Evolutionary conservation across 2,797 vertebrate species (phyloP).

Genomic region (Hybognathus amarus): DNA sequence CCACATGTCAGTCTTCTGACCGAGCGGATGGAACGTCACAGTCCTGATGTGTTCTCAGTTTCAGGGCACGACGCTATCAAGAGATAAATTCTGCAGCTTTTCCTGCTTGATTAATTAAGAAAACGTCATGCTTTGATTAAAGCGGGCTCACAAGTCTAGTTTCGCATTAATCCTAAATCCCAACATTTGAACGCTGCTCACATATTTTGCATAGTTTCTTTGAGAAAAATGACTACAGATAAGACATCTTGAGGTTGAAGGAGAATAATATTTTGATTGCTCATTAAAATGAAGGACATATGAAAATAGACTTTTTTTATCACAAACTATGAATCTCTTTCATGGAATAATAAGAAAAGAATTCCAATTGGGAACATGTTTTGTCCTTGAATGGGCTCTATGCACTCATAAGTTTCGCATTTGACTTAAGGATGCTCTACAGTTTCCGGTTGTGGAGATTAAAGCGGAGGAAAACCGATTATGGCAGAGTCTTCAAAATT

Average conservation of each 20-base stretch:
- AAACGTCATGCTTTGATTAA: conserved; percentile 39
- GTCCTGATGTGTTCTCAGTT: conserved; percentile 22
- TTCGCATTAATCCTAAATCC: background rate
- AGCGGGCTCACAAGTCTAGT: background rate
- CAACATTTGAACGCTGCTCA: conserved; percentile 21
- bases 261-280: conserved; percentile 5
- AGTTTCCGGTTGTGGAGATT: no score
- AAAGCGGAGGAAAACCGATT: no score
- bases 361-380: background rate
- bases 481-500: no score
- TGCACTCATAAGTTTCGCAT: no score
- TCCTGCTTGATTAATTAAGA: conserved; percentile 33
- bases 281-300: conserved; percentile 7
- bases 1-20: background rate
- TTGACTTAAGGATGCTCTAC: no score
- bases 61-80: conserved; percentile 26
- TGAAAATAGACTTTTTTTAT: conserved; percentile 1
- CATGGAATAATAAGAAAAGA: background rate
- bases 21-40: background rate
- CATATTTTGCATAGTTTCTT: conserved; percentile 1
- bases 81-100: background rate
- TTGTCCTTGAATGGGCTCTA: conserved; percentile 30
- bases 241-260: background rate
- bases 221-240: background rate
- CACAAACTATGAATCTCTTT: background rate